Base-by-base conservation (phyloP, 37 sponge, comb jelly and placozoan genomes). In the Tethya wilhelma region DNA sequence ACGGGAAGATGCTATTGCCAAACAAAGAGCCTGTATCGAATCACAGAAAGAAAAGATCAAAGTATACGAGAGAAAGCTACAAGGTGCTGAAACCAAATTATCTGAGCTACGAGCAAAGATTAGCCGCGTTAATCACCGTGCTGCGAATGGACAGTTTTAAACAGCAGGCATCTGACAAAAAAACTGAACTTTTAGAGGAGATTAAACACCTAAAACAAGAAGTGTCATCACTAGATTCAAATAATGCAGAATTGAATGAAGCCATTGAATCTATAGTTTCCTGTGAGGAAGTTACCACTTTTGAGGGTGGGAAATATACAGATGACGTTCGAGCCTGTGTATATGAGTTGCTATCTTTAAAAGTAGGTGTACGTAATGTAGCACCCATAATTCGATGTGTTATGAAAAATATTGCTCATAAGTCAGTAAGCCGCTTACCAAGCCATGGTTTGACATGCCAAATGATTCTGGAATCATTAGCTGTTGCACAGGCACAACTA, bases 341-440 rank as follows among this genome's bases (percentile, higher is more conserved):
- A 26, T 82, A 82, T 70, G 75, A 82, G 29, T 73, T 82, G 33
- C 56, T 82, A 4, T 82, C 83, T 64, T 56, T 82, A 4, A 82
- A 82, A 64, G 83, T 82, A 8, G 83, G 83, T 64, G 66, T 81
- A 7, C 41, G 30, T 23, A 79, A 79, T 44, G 38, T 79, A 7
- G 57, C 23, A 57, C 60, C 73, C 25, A 46, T 71, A 36, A 81
- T 81, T 69, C 31, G 62, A 1, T 81, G 40, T 40, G 81, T 81
- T 33, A 31, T 81, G 11, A 81, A 69, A 12, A 56, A 57, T 69
- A 11, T 81, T 19, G 69, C 49, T 9, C 69, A 79, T 32, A 55
- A 67, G 23, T 30, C 69, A 9, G 45, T 67, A 30, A 38, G 57
- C 14, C 80, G 69, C 20, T 45, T 79, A 14, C 80, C 80, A 3